Percentiles rank a stretch among this genome's conserved stretches.
Evolutionary conservation across 2,797 vertebrate species (phyloP).

Genomic region (Aldrovandia affinis): DNA sequence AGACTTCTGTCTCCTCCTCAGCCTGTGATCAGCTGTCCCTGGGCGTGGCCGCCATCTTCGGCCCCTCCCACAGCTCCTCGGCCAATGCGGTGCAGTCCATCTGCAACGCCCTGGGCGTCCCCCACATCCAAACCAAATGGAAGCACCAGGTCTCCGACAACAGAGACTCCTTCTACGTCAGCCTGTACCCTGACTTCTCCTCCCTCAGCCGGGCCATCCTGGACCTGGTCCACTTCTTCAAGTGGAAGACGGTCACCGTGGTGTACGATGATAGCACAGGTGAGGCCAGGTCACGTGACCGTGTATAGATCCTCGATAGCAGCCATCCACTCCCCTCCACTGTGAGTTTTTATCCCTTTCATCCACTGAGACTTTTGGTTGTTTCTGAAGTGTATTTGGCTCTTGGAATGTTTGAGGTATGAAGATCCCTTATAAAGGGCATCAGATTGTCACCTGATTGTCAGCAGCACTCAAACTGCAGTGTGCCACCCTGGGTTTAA

Average conservation of each 20-base stretch:
- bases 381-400: no score
- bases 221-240: slow-evolving; percentile 98
- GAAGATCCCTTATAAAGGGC: neutral
- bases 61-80: slow-evolving; percentile 97
- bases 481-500: neutral
- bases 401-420: neutral
- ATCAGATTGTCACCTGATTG: neutral
- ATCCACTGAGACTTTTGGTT: neutral
- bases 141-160: slow-evolving; percentile 99
- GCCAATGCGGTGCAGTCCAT: slow-evolving; percentile 98
- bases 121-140: slow-evolving; percentile 98
- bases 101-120: slow-evolving; percentile 95
- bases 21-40: slow-evolving; percentile 97
- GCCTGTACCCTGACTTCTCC: slow-evolving; percentile 96
- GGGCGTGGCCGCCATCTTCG: slow-evolving; percentile 97
- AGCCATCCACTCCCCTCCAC: neutral
- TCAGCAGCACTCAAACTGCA: neutral
- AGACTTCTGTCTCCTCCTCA: slow-evolving; percentile 68
- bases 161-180: slow-evolving; percentile 96
- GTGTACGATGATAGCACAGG: slow-evolving; percentile 98
- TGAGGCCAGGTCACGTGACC: slow-evolving; percentile 57
- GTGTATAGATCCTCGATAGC: neutral
- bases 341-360: neutral
- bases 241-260: slow-evolving; percentile 98
- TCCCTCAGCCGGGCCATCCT: slow-evolving; percentile 96